Conservation (phyloP, 2,888 invertebrate genomes). For the Cheilosia scutellata region DNA sequence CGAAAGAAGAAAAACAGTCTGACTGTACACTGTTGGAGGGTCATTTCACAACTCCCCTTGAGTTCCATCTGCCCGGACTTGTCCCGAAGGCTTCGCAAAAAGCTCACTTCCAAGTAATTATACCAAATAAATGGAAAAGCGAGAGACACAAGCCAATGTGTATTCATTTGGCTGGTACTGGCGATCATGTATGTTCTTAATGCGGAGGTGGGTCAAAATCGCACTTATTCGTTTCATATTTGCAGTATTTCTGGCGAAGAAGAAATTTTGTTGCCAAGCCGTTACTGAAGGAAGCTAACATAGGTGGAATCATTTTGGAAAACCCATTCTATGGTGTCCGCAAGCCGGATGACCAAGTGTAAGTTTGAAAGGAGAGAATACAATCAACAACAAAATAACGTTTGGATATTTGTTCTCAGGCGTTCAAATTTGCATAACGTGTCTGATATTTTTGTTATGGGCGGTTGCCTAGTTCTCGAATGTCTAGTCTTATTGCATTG, state of each 20-base stretch:
- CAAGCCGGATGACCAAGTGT: constrained; percentile 95
- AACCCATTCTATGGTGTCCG: constrained; percentile 97
- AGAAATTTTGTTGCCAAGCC: constrained; percentile 96
- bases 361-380: constrained; percentile 77
- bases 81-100: constrained; percentile 92
- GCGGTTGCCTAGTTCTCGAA: constrained; percentile 97
- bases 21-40: constrained; percentile 93
- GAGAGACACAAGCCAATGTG: constrained; percentile 92
- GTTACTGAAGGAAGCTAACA: constrained; percentile 93
- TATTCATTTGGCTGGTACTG: constrained; percentile 98
- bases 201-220: neutral
- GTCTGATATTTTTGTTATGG: constrained; percentile 99
- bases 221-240: constrained; percentile 47
- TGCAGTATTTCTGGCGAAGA: constrained; percentile 95
- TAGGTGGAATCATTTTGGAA: constrained; percentile 97
- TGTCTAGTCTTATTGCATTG: constrained; percentile 96
- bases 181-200: constrained; percentile 92
- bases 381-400: neutral
- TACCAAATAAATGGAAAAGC: constrained; percentile 92
- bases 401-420: constrained; percentile 83
- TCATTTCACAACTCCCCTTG: constrained; percentile 93
- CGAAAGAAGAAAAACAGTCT: constrained; percentile 91
- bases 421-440: constrained; percentile 97
- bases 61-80: constrained; percentile 92
- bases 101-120: constrained; percentile 93